phyloP scores from a whole-genome alignment of 2,888 invertebrate genomes.

The Drosophila barbarae region DNA sequence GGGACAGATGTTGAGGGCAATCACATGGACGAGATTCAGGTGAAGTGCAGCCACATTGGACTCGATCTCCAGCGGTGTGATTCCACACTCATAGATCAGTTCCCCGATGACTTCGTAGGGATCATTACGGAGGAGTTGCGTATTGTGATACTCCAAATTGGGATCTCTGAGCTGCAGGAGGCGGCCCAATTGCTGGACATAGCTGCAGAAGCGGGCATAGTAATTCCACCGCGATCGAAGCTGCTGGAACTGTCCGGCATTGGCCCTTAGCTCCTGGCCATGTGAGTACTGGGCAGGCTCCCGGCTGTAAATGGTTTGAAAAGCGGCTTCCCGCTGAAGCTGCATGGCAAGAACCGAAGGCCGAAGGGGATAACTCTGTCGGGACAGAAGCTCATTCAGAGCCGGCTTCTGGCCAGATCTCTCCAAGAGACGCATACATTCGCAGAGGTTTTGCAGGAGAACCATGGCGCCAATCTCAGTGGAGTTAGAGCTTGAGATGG shows the following conservation, averaged over 20 bases:
- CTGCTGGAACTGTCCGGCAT: conserved; percentile 73
- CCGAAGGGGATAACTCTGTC: conserved; percentile 68
- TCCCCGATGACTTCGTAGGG: conserved; percentile 84
- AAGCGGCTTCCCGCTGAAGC: conserved; percentile 71
- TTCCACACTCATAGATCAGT: conserved; percentile 84
- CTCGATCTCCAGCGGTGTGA: conserved; percentile 86
- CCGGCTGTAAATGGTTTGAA: conserved; percentile 64
- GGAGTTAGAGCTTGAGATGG: not conserved
- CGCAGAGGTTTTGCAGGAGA: conserved; percentile 73
- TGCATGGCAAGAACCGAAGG: conserved; percentile 66
- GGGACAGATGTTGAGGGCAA: conserved; percentile 87
- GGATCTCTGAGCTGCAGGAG: conserved; percentile 78
- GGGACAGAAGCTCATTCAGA: conserved; percentile 67
- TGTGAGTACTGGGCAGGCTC: conserved; percentile 57
- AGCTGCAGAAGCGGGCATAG: conserved; percentile 74
- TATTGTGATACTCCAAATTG: conserved; percentile 69
- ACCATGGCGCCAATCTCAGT: conserved; percentile 73
- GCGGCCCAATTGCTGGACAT: conserved; percentile 75
- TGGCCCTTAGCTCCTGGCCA: conserved; percentile 71
- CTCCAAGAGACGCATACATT: conserved; percentile 73
- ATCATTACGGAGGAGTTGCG: conserved; percentile 73
- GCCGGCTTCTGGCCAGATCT: conserved; percentile 53
- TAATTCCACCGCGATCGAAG: conserved; percentile 76
- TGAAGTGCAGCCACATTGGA: conserved; percentile 85
- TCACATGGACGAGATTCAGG: conserved; percentile 87